phyloP scores from a whole-genome alignment of 2,797 vertebrate species.

The Macropodus opercularis region DNA sequence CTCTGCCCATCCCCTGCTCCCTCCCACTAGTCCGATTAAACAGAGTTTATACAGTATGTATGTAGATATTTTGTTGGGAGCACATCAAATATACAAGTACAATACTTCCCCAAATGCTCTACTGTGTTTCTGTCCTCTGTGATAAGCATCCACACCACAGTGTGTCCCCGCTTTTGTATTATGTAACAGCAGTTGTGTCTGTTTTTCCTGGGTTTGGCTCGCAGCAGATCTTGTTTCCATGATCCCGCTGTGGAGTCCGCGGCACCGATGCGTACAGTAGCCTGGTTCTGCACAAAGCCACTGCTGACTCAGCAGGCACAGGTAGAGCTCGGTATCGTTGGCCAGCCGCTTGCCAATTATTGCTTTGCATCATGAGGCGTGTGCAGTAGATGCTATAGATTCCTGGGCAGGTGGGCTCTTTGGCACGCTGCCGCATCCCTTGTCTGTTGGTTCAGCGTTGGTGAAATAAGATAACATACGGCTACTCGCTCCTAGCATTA shows the following conservation, averaged over 20 bases:
- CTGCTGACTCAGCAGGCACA: slow-evolving; percentile 45
- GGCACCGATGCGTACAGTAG: neutral
- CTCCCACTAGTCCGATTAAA: no score
- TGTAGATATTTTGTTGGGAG: no score
- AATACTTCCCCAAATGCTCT: no score
- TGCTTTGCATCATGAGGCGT: slow-evolving; percentile 28
- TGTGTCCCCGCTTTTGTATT: slow-evolving; percentile 38
- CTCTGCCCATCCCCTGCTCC: neutral
- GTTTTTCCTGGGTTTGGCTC: slow-evolving; percentile 26
- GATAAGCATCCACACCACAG: neutral
- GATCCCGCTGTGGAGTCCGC: slow-evolving; percentile 12
- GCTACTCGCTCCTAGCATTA: slow-evolving; percentile 73
- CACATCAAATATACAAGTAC: no score
- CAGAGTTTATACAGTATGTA: no score
- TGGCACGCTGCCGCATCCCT: slow-evolving; percentile 62
- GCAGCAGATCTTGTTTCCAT: slow-evolving; percentile 10
- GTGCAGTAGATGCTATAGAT: slow-evolving; percentile 63
- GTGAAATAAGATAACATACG: slow-evolving; percentile 79
- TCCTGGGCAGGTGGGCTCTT: slow-evolving; percentile 56
- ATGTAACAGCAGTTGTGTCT: slow-evolving; percentile 31
- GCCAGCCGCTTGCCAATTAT: slow-evolving; percentile 22
- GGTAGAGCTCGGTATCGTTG: slow-evolving; percentile 32
- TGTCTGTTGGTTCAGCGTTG: slow-evolving; percentile 75
- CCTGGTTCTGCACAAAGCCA: slow-evolving; percentile 11
- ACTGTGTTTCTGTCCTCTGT: no score